Percentiles rank a stretch among this genome's conserved stretches.
Conservation (phyloP, 1,140 invertebrate genomes). For the Drosophila bifasciata region DNA sequence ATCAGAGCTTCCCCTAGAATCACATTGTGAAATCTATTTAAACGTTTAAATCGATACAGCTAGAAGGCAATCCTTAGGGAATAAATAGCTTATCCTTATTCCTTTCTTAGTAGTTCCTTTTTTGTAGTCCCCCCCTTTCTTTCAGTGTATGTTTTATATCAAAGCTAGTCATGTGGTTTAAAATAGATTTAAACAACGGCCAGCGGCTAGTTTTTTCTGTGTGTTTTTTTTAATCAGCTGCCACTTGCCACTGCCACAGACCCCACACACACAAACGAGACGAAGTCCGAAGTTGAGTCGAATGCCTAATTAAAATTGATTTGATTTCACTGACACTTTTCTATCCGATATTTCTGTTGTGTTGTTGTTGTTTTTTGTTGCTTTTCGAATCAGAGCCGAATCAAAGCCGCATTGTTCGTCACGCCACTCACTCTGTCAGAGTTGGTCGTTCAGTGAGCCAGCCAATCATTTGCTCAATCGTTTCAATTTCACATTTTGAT, state of each 20-base stretch:
- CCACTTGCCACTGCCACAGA: conserved; percentile 68
- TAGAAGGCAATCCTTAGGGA: too few species aligned
- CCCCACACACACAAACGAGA: conserved; percentile 47
- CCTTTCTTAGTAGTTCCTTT: too few species aligned
- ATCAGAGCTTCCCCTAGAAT: not conserved
- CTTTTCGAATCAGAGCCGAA: conserved; percentile 39
- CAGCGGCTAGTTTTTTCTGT: conserved; percentile 66
- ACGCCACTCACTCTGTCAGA: conserved; percentile 63
- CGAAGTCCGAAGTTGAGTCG: conserved; percentile 48
- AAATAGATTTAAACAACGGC: conserved; percentile 62
- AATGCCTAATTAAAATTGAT: conserved; percentile 82
- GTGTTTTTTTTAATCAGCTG: conserved; percentile 78
- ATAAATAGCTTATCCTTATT: too few species aligned
- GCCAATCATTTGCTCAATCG: conserved; percentile 69
- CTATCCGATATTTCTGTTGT: conserved; percentile 33
- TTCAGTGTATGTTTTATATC: conserved; percentile 19
- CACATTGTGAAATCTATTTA: too few species aligned
- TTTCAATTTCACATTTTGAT: conserved; percentile 83
- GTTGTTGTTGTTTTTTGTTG: not conserved
- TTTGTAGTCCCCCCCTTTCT: too few species aligned
- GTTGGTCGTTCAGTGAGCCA: conserved; percentile 39
- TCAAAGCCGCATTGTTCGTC: conserved; percentile 79
- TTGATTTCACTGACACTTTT: conserved; percentile 82
- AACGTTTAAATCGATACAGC: too few species aligned
- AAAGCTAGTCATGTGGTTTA: conserved; percentile 54